These are phyloP conservation scores for Agrilus biguttatus DNA, from an alignment of 2,888 invertebrate species.

Conservation along the genomic window DNA sequence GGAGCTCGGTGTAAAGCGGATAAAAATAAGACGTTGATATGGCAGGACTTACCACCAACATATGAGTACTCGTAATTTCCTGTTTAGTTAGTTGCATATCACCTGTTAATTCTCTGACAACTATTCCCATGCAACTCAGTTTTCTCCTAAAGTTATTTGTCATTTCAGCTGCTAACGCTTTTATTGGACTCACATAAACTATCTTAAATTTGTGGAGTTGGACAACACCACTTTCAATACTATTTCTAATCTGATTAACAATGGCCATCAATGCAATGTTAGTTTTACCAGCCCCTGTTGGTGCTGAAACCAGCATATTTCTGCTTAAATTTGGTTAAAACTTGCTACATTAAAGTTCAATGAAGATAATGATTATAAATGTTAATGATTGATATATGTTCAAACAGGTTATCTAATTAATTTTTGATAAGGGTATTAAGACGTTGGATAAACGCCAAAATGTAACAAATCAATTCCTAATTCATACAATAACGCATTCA, in stretches of 20 bases:
- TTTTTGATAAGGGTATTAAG: too few species aligned
- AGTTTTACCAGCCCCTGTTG: slow-evolving; percentile 98
- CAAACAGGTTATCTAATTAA: too few species aligned
- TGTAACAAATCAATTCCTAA: too few species aligned
- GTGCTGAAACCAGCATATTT: slow-evolving; percentile 97
- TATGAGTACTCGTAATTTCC: slow-evolving; percentile 91
- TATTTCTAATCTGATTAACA: slow-evolving; percentile 76
- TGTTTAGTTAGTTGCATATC: slow-evolving; percentile 94
- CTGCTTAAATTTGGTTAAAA: slow-evolving; percentile 88
- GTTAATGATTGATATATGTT: too few species aligned
- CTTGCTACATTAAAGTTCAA: slow-evolving; percentile 68
- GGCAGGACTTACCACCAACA: slow-evolving; percentile 97
- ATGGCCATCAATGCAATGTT: slow-evolving; percentile 93
- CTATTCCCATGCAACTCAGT: slow-evolving; percentile 60
- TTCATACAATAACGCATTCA: too few species aligned
- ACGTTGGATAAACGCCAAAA: too few species aligned
- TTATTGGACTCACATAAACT: slow-evolving; percentile 99
- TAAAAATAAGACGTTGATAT: too few species aligned
- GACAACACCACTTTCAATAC: slow-evolving; percentile 67
- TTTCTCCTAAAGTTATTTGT: slow-evolving; percentile 81
- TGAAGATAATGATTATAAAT: too few species aligned
- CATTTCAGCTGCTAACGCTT: slow-evolving; percentile 98
- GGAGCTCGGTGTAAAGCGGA: too few species aligned
- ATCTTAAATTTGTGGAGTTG: slow-evolving; percentile 81
- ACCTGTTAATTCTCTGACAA: slow-evolving; percentile 87